These are phyloP conservation scores for Phenacoccus solenopsis DNA, from an alignment of 1,140 invertebrate genomes.

Conservation along the genomic window DNA sequence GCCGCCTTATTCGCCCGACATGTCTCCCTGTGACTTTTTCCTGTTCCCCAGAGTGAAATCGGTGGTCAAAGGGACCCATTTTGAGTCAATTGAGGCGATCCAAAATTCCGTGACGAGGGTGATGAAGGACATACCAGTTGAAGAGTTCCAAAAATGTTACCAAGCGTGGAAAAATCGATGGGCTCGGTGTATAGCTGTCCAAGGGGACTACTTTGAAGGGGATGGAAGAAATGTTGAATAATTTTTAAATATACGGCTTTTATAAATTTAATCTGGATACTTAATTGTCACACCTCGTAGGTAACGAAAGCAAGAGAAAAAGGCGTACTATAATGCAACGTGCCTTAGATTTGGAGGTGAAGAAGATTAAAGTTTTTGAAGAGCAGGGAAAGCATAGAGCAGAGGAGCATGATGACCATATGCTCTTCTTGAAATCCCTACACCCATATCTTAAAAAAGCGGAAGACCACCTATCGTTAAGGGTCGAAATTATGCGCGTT, in stretches of 20 bases:
- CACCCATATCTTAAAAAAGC: no score
- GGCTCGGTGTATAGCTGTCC: slow-evolving; percentile 35
- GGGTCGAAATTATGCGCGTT: no score
- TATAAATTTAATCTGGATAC: no score
- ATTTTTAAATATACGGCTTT: slow-evolving; percentile 19
- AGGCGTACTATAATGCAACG: no score
- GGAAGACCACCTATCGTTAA: no score
- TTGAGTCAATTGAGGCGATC: slow-evolving; percentile 25
- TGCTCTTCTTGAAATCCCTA: no score
- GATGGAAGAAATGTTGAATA: slow-evolving; percentile 38
- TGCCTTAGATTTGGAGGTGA: no score
- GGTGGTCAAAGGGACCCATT: slow-evolving; percentile 22
- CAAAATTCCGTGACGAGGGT: slow-evolving; percentile 13
- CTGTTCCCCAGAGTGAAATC: slow-evolving; percentile 28
- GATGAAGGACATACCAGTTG: slow-evolving; percentile 15
- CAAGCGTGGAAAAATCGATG: slow-evolving; percentile 21
- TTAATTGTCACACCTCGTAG: no score
- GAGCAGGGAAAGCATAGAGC: no score
- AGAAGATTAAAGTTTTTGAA: no score
- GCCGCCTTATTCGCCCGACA: slow-evolving; percentile 31
- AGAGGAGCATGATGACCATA: no score
- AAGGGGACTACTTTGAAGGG: slow-evolving; percentile 36
- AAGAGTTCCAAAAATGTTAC: slow-evolving; percentile 31
- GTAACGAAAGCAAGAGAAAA: no score
- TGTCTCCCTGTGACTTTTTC: slow-evolving; percentile 30